A percentile compares a stretch with the other conserved stretches of the same genome.
Conservation (phyloP, 2,797 vertebrate genomes). For the Alcedo atthis region DNA sequence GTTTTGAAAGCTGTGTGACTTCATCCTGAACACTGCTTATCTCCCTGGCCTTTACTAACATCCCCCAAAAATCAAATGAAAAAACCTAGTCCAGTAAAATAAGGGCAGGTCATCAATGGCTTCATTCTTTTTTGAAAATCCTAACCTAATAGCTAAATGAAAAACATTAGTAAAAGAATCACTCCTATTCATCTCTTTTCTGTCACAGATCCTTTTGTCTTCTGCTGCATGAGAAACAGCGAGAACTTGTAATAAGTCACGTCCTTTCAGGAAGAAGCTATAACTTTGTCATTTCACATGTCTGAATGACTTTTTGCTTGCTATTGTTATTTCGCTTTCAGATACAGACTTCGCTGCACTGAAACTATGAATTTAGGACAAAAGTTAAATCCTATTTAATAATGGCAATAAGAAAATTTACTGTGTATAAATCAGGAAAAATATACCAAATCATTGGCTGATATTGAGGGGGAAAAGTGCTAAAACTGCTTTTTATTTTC, state of each 20-base stretch:
- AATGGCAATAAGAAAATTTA: background rate
- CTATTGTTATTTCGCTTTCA: background rate
- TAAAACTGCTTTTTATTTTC: background rate
- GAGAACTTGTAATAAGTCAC: background rate
- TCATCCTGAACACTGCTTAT: background rate
- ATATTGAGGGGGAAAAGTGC: background rate
- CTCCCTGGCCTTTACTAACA: background rate
- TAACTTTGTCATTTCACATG: background rate
- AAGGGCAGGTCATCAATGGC: background rate
- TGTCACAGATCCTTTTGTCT: background rate
- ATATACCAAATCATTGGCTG: background rate
- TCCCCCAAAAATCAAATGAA: background rate
- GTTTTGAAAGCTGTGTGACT: conserved; percentile 21
- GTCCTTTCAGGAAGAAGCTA: background rate
- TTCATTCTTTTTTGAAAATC: conserved; percentile 45
- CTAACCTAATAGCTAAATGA: background rate
- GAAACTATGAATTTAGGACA: background rate
- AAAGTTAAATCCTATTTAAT: background rate
- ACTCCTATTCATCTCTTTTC: background rate
- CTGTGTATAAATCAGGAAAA: background rate
- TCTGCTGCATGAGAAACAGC: background rate
- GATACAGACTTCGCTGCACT: background rate
- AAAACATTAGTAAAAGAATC: background rate
- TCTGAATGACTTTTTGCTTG: background rate
- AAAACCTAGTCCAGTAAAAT: background rate